These are phyloP conservation scores for Pemphigus obesinymphae DNA, from an alignment of 1,140 invertebrate species.

Conservation along the genomic window DNA sequence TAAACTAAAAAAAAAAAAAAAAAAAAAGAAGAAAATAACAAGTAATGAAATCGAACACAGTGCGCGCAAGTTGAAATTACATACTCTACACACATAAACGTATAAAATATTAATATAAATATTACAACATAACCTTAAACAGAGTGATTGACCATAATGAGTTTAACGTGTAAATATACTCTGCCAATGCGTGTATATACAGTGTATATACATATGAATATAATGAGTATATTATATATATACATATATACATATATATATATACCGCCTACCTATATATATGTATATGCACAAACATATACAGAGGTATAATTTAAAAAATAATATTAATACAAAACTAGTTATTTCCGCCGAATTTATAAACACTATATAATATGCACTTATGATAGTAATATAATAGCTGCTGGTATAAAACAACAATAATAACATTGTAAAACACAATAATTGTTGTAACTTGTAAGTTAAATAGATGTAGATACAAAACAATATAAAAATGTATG, in stretches of 20 bases:
- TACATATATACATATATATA: neutral
- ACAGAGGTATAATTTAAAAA: neutral
- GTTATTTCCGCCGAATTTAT: neutral
- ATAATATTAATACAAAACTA: neutral
- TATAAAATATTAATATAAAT: conserved; percentile 22
- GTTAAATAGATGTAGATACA: neutral
- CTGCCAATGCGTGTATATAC: no score
- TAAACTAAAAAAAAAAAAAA: neutral
- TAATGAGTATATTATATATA: no score
- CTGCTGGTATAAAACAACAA: no score
- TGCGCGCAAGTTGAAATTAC: neutral
- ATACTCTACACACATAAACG: neutral
- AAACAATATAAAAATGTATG: neutral
- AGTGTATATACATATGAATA: no score
- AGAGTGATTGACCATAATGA: conserved; percentile 14
- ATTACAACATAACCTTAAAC: neutral
- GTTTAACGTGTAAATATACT: neutral
- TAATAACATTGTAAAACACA: neutral
- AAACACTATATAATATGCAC: no score
- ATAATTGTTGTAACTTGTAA: no score
- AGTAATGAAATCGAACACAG: conserved; percentile 16
- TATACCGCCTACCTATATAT: no score
- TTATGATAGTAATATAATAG: no score
- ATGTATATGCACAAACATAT: no score
- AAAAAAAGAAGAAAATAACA: neutral